A percentile compares a stretch with the other conserved stretches of the same genome.
Evolutionary conservation across 2,888 invertebrate genomes (phyloP).

Genomic region (Lycaena phlaeas): DNA sequence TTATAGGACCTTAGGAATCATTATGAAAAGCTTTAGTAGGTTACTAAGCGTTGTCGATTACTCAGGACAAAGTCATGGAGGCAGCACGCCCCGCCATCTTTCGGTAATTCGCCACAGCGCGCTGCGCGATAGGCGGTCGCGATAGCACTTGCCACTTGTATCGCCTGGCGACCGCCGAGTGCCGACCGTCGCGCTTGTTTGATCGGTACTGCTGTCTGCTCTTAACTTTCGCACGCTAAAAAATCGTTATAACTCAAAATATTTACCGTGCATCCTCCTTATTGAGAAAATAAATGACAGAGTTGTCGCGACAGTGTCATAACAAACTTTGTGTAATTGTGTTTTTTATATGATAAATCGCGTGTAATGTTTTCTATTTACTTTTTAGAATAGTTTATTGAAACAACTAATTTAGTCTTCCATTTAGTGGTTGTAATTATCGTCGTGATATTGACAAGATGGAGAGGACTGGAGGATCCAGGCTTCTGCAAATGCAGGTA

Average conservation of each 20-base stretch:
- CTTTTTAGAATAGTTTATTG: constrained; percentile 15
- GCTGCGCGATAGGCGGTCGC: constrained; percentile 17
- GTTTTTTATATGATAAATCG: constrained; percentile 28
- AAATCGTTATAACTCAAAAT: constrained; percentile 15
- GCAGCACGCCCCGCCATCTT: constrained; percentile 39
- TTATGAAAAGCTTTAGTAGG: background rate
- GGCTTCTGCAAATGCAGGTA: constrained; percentile 64
- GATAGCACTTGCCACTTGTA: constrained; percentile 31
- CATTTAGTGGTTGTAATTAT: constrained; percentile 24
- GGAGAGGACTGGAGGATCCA: constrained; percentile 56
- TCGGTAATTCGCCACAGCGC: constrained; percentile 29
- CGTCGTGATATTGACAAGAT: constrained; percentile 30
- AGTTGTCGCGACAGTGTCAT: constrained; percentile 32
- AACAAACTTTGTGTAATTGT: constrained; percentile 42
- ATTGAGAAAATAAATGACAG: no score
- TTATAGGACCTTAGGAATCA: no score
- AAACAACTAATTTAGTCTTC: constrained; percentile 26
- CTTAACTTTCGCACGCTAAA: constrained; percentile 16
- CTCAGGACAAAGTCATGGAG: constrained; percentile 58
- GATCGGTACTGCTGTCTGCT: constrained; percentile 41
- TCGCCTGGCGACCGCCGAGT: constrained; percentile 16
- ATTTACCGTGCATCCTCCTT: no score
- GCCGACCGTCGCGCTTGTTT: constrained; percentile 50
- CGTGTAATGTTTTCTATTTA: constrained; percentile 42
- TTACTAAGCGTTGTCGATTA: constrained; percentile 46